Conservation (phyloP, 2,888 invertebrate species). For the Lochmaea crataegi region DNA sequence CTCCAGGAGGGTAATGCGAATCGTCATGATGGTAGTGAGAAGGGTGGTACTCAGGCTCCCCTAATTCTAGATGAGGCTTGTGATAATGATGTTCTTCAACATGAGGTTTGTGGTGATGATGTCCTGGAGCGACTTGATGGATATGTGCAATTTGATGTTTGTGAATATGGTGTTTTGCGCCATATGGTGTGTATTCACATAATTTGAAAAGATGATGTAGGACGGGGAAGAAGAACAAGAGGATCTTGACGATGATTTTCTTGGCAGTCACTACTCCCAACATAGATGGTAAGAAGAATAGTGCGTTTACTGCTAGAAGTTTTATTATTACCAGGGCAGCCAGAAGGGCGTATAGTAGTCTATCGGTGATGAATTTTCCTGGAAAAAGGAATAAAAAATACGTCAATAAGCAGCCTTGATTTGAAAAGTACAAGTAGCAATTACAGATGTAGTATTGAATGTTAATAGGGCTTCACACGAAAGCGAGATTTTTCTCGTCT, state of each 20-base stretch:
- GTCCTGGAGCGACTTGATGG: conserved; percentile 46
- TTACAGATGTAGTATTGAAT: no score
- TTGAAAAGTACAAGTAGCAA: no score
- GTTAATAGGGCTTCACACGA: no score
- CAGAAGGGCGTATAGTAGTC: conserved; percentile 77
- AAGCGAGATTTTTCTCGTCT: no score
- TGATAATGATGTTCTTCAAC: conserved; percentile 48
- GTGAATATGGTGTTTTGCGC: conserved; percentile 80
- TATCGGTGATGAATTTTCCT: conserved; percentile 84
- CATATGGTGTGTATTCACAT: conserved; percentile 83
- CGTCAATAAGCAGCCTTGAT: no score
- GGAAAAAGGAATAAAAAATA: conserved; percentile 60
- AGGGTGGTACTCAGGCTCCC: conserved; percentile 45
- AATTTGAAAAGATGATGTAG: conserved; percentile 86
- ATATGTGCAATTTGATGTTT: conserved; percentile 54
- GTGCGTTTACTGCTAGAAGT: conserved; percentile 81
- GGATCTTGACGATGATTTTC: conserved; percentile 82
- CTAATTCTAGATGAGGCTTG: conserved; percentile 49
- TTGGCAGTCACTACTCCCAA: conserved; percentile 86
- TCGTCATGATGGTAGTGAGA: conserved; percentile 10
- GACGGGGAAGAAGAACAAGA: conserved; percentile 86
- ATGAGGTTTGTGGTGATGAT: conserved; percentile 47
- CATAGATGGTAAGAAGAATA: conserved; percentile 82
- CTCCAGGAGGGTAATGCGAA: neutral
- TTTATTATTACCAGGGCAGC: conserved; percentile 83